Evolutionary conservation across 2,113 vertebrate genomes (phyloP).

Genomic region (Grus americana): DNA sequence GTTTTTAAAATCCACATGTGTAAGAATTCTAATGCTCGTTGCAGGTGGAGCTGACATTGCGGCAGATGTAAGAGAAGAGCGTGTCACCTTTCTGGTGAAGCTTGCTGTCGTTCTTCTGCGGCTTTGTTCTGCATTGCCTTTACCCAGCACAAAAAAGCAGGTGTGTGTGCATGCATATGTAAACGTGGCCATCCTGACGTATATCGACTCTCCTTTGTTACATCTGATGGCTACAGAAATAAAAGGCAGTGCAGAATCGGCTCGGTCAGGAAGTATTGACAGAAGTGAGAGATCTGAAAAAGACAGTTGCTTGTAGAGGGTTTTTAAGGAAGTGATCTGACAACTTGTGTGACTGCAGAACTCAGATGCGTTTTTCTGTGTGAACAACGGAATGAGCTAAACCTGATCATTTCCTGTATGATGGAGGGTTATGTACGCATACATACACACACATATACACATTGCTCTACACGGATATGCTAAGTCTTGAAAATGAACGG

Average conservation of each 20-base stretch:
- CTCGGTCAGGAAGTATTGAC: background rate
- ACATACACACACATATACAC: background rate
- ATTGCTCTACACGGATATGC: background rate
- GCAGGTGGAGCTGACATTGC: background rate
- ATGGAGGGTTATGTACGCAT: background rate
- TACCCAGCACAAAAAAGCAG: background rate
- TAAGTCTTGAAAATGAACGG: background rate
- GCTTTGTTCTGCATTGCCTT: background rate
- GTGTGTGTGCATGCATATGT: background rate
- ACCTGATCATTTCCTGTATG: background rate
- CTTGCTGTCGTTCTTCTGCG: background rate
- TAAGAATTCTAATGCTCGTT: background rate
- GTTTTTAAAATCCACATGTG: background rate
- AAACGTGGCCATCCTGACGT: background rate
- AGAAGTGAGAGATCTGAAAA: background rate
- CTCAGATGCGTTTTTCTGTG: background rate
- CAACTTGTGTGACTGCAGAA: background rate
- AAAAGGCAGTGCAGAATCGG: background rate
- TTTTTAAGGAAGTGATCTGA: background rate
- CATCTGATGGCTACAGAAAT: background rate
- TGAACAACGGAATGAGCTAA: background rate
- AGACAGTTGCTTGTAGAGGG: background rate
- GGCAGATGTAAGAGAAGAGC: background rate
- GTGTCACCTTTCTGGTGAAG: background rate
- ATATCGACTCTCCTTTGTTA: background rate